Percentiles rank a stretch among this genome's conserved stretches.
phyloP scores from a whole-genome alignment of 2,113 vertebrate genomes.

The Brachyistius frenatus region DNA sequence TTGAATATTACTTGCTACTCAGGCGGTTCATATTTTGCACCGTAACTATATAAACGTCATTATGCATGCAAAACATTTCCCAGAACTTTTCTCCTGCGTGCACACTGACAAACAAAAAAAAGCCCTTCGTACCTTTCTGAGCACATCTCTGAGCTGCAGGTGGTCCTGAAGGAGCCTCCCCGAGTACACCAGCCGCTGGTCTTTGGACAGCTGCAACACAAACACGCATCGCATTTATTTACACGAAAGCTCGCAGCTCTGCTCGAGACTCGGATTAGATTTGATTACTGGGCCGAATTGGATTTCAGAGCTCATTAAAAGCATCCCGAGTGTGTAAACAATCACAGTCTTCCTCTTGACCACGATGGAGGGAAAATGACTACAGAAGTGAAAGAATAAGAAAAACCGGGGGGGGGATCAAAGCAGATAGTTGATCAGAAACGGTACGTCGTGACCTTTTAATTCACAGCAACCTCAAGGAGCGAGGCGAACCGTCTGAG shows the following conservation, averaged over 20 bases:
- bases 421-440: too few species aligned
- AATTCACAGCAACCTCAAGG: too few species aligned
- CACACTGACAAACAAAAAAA: neutral
- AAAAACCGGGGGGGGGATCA: too few species aligned
- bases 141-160: conserved; percentile 93
- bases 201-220: conserved; percentile 89
- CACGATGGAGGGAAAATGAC: too few species aligned
- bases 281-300: neutral
- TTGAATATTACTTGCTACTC: too few species aligned
- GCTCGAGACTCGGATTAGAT: neutral
- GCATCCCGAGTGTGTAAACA: neutral
- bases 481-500: too few species aligned
- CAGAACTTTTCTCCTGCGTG: neutral
- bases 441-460: too few species aligned
- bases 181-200: conserved; percentile 95
- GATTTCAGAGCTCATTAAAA: neutral
- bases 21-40: too few species aligned
- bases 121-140: conserved; percentile 89
- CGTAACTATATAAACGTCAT: too few species aligned
- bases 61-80: too few species aligned
- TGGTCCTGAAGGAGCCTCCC: conserved; percentile 95
- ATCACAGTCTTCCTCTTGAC: too few species aligned
- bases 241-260: neutral
- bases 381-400: too few species aligned
- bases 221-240: conserved; percentile 3